These are phyloP conservation scores for Caenorhabditis tropicalis DNA, from an alignment of 1,140 invertebrate genomes.

Conservation along the genomic window DNA sequence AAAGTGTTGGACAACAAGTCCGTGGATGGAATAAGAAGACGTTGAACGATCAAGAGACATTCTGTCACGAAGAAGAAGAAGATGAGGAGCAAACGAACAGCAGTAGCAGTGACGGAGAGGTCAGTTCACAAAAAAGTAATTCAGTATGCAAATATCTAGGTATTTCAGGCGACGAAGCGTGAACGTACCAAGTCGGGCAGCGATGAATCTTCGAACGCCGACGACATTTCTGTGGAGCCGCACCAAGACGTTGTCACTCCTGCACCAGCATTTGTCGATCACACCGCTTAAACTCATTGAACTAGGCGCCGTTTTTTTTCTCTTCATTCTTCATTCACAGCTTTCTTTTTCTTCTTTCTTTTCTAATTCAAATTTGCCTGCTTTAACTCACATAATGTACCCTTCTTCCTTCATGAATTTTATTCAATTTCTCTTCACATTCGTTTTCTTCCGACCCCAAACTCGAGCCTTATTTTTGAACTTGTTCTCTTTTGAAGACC, in stretches of 20 bases:
- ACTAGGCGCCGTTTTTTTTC: not conserved
- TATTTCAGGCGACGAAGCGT: constrained; percentile 43
- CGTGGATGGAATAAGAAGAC: constrained; percentile 60
- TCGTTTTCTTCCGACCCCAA: not conserved
- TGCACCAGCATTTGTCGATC: constrained; percentile 34
- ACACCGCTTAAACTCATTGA: constrained; percentile 24
- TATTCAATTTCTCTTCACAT: not conserved
- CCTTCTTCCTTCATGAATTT: constrained; percentile 32
- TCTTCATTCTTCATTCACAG: not conserved
- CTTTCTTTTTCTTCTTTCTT: not conserved
- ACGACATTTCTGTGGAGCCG: not conserved
- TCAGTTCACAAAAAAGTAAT: not conserved
- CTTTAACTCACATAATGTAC: constrained; percentile 42
- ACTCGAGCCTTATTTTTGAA: constrained; percentile 31
- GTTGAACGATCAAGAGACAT: constrained; percentile 58
- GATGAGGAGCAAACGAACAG: constrained; percentile 55
- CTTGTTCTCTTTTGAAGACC: constrained; percentile 40
- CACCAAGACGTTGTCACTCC: constrained; percentile 45
- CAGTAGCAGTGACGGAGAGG: constrained; percentile 58
- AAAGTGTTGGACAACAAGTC: constrained; percentile 63
- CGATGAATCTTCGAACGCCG: constrained; percentile 47
- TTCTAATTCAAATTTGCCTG: constrained; percentile 12
- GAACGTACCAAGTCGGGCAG: constrained; percentile 48
- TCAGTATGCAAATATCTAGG: not conserved
- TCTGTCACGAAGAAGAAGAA: constrained; percentile 62